Evolutionary conservation across 1,140 invertebrate genomes (phyloP), one percentile per base, ranked within the genome.

Genomic region (Anagrus nilaparvatae): DNA sequence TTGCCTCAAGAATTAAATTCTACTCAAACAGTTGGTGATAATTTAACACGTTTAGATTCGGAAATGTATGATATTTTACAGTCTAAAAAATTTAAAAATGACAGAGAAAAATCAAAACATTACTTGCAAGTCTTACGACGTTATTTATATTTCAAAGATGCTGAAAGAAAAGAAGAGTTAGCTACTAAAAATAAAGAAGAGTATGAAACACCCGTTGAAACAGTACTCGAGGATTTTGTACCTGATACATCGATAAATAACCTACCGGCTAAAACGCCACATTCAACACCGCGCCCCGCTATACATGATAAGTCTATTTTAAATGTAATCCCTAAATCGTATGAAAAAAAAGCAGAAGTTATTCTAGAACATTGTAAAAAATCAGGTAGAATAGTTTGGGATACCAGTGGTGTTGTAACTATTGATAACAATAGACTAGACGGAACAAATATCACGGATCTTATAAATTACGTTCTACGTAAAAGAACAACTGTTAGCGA

Each of bases 51-150:
- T 10, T 43, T 49, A 2, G 47, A 49, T 28, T 3, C 12, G 10
- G 43, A 43, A 35, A 41, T 49, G 31, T 33, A 21, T 23, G 13
- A 43, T 14, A 46, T 49, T 30, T 43, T 49, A 31, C 28, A 43
- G 5, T 32, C 43, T 5, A 31, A 20, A 23, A 21, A 35, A 23
- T 21, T 34, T 14, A 14, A 13, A 2, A 28, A 44, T 19, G 30
- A 44, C 24, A 19, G 19, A 10, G 34, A 41, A 27, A 44, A 48
- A 38, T 44, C 38, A 25, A 44, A 41, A 37, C 3, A 31, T 4
- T 44, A 38, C n/a, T 25, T 29, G 27, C 43, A 44, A 33, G 19
- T 39, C 12, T 17, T 44, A n/a, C 35, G 28, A 33, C 25, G 30
- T 3, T 31, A 39, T 39, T 27, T 44, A n/a, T 37, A 21, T 25